phyloP scores from a whole-genome alignment of 2,888 invertebrate genomes.

The Isoperla grammatica region DNA sequence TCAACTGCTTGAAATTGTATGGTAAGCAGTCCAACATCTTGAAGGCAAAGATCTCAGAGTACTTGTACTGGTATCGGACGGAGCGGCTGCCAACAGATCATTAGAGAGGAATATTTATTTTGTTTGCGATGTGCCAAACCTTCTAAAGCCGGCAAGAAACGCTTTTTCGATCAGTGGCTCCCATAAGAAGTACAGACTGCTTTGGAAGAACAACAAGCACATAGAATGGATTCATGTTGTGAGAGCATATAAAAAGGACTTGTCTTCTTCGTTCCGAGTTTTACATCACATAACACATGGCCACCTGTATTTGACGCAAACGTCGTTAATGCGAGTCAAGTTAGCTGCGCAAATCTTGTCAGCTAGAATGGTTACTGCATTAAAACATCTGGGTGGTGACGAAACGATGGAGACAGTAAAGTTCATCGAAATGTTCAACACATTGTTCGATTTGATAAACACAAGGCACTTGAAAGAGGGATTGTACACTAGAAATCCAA shows the following conservation, averaged over 20 bases:
- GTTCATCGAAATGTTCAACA: conserved; percentile 10
- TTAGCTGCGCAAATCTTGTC: conserved; percentile 5
- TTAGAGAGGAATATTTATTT: not conserved
- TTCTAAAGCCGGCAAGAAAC: not conserved
- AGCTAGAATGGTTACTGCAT: not conserved
- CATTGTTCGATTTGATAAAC: conserved; percentile 5
- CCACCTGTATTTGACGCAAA: conserved; percentile 3
- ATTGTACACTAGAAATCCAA: not conserved
- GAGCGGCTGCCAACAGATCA: not conserved
- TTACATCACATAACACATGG: not conserved
- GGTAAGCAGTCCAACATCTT: not conserved
- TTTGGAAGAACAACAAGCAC: conserved; percentile 4
- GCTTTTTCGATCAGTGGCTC: not conserved
- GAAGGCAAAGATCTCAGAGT: not conserved
- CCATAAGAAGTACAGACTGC: not conserved
- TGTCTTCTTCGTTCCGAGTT: conserved; percentile 2
- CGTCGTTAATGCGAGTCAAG: conserved; percentile 1
- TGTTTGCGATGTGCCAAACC: not conserved
- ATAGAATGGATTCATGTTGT: not conserved
- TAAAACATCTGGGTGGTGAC: not conserved
- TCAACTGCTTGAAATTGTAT: not conserved
- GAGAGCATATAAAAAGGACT: not conserved
- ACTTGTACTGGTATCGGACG: not conserved
- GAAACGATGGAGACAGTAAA: conserved; percentile 5
- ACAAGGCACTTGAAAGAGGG: conserved; percentile 7